A percentile compares a stretch with the other conserved stretches of the same genome.
phyloP scores from a whole-genome alignment of 2,797 vertebrate genomes.

The Helostoma temminkii region DNA sequence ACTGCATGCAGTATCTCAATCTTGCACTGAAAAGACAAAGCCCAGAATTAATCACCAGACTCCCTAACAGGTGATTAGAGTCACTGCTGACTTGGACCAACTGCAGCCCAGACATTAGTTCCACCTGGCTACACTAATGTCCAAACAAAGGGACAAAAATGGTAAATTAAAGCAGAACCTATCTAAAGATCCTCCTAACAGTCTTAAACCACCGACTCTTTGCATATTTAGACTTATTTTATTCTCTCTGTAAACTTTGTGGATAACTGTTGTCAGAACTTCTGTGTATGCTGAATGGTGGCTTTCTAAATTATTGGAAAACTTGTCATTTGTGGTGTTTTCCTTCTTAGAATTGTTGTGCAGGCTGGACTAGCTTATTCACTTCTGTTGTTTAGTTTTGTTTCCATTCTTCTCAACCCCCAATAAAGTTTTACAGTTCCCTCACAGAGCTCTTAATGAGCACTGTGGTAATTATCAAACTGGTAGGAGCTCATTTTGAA shows the following conservation, averaged over 20 bases:
- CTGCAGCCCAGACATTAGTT: too few relatives aligned
- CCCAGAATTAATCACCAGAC: too few relatives aligned
- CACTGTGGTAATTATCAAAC: conserved; percentile 42
- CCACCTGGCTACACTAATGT: too few relatives aligned
- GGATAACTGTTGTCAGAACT: conserved; percentile 45
- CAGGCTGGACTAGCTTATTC: conserved; percentile 36
- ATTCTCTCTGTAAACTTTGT: conserved; percentile 28
- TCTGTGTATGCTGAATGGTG: conserved; percentile 45
- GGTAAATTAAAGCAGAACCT: not conserved
- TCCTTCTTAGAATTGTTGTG: conserved; percentile 57
- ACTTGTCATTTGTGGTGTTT: conserved; percentile 55
- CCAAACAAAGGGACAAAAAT: not conserved
- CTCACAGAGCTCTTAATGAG: conserved; percentile 42
- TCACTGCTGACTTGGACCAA: too few relatives aligned
- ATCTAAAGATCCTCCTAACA: conserved; percentile 3
- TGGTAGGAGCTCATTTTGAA: conserved; percentile 36
- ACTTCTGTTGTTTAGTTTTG: conserved; percentile 57
- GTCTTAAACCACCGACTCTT: conserved; percentile 9
- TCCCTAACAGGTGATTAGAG: too few relatives aligned
- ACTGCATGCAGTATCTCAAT: too few relatives aligned
- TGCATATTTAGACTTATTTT: conserved; percentile 13
- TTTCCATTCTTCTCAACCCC: conserved; percentile 60
- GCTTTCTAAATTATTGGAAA: conserved; percentile 51
- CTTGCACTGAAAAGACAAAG: too few relatives aligned
- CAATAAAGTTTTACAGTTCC: conserved; percentile 56